Evolutionary conservation across 2,797 vertebrate species (phyloP), one percentile per base, ranked within the genome.

Genomic region (Mergus octosetaceus): DNA sequence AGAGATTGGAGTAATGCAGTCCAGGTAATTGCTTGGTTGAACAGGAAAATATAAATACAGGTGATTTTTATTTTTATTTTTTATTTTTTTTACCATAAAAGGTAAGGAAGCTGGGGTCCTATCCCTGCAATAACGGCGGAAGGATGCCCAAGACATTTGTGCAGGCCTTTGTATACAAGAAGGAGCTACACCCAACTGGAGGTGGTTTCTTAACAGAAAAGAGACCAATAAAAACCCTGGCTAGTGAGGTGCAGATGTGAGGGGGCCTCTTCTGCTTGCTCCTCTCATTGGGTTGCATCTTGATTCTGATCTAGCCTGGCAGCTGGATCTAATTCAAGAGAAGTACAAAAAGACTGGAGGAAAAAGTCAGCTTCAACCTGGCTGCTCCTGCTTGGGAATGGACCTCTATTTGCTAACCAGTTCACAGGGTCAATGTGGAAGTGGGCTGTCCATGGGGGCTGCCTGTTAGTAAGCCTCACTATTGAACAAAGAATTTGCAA

Each of bases 381-480:
- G 34, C 51, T 87, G 45, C 79, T 82, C 1, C 69, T 88, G 43
- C 39, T 82, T 47, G 47, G 60, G 69, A 61, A 49, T 49, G 49
- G 49, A 13, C 2, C 49, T 25, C 24, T 13, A 49, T 49, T 47
- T 80, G 69, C 72, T 70, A 47, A 49, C n/a, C 57, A 68, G 8
- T 34, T 81, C 56, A 61, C 13, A 0, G 0, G 22, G 10, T 30
- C 39, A 49, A 49, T 0, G 0, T n/a, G 49, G 3, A 2, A 61
- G 30, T 24, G 22, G 36, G 47, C 56, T 30, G 47, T 41, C 56
- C 41, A 41, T 32, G 39, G 28, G 56, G 56, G 28, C 38, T 85
- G 34, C 61, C 57, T 81, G 32, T 51, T 65, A 75, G 41, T 10
- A 57, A 54, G 16, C 16, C 21, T 73, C 2, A 1, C 24, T 76